A percentile compares a stretch with the other conserved stretches of the same genome.
Evolutionary conservation across 2,888 invertebrate genomes (phyloP).

Genomic region (Drosophila ezoana): DNA sequence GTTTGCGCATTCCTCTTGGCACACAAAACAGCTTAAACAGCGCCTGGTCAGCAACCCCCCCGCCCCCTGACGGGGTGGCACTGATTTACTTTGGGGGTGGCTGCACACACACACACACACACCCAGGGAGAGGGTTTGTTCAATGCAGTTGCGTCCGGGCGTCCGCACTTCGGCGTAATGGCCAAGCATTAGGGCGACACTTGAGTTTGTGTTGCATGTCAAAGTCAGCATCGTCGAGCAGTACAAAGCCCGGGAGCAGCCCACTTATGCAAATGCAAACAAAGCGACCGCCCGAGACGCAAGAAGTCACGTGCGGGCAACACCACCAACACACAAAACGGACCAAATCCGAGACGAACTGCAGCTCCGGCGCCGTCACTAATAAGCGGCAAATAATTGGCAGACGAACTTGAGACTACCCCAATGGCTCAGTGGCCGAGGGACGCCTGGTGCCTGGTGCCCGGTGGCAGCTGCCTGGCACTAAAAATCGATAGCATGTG

Average conservation of each 20-base stretch:
- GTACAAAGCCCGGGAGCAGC: slow-evolving; percentile 22
- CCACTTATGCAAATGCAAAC: slow-evolving; percentile 69
- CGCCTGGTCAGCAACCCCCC: slow-evolving; percentile 58
- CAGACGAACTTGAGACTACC: slow-evolving; percentile 79
- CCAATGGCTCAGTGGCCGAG: slow-evolving; percentile 58
- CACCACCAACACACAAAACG: slow-evolving; percentile 35
- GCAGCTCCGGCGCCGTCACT: slow-evolving; percentile 51
- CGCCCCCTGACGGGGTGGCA: slow-evolving; percentile 42
- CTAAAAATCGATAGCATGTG: slow-evolving; percentile 72
- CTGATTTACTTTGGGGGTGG: slow-evolving; percentile 68
- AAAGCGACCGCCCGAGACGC: slow-evolving; percentile 61
- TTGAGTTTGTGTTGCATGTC: slow-evolving; percentile 69
- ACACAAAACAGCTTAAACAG: slow-evolving; percentile 58
- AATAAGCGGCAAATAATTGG: slow-evolving; percentile 80
- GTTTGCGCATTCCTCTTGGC: slow-evolving; percentile 29
- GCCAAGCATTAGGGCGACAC: slow-evolving; percentile 73
- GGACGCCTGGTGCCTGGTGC: neutral
- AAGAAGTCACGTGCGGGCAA: slow-evolving; percentile 76
- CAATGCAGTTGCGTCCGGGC: slow-evolving; percentile 34
- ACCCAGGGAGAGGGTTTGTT: neutral
- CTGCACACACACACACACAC: slow-evolving; percentile 18
- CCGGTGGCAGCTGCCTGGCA: slow-evolving; percentile 53
- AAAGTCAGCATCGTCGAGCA: slow-evolving; percentile 52
- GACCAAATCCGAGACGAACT: slow-evolving; percentile 19
- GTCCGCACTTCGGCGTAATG: slow-evolving; percentile 63